phyloP scores from a whole-genome alignment of 2,888 invertebrate species.

The Drosophila fulvimacula region DNA sequence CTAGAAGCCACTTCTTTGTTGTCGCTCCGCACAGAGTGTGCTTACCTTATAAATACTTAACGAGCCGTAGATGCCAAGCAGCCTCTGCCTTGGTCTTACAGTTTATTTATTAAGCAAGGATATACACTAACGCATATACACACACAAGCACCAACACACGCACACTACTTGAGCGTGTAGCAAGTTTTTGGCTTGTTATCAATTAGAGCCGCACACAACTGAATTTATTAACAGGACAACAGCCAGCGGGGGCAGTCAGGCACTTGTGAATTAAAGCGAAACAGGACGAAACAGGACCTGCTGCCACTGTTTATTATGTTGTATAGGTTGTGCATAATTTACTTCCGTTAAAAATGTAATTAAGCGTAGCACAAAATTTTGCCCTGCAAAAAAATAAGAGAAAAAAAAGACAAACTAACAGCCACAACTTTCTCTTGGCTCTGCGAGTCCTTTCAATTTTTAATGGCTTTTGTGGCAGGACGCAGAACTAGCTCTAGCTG shows the following conservation, averaged over 20 bases:
- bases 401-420: conserved; percentile 10
- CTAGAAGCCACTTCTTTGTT: conserved; percentile 25
- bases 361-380: conserved; percentile 61
- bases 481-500: conserved; percentile 19
- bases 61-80: conserved; percentile 57
- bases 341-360: conserved; percentile 73
- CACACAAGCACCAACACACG: conserved; percentile 8
- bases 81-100: conserved; percentile 49
- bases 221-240: conserved; percentile 72
- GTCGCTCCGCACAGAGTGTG: conserved; percentile 39
- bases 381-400: not conserved
- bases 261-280: conserved; percentile 54
- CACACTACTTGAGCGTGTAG: conserved; percentile 2
- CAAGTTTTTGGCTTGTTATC: conserved; percentile 75
- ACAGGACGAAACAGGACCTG: conserved; percentile 21
- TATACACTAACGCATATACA: conserved; percentile 50
- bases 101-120: conserved; percentile 78
- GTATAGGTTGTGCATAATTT: conserved; percentile 74
- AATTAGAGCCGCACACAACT: conserved; percentile 69
- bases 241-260: conserved; percentile 41
- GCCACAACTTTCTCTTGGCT: conserved; percentile 32
- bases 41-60: conserved; percentile 79
- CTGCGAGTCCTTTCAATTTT: conserved; percentile 58
- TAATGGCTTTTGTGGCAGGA: conserved; percentile 52
- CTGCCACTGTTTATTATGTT: conserved; percentile 69